Conservation (phyloP, 1,140 invertebrate species). For the Brachionus calyciflorus region DNA sequence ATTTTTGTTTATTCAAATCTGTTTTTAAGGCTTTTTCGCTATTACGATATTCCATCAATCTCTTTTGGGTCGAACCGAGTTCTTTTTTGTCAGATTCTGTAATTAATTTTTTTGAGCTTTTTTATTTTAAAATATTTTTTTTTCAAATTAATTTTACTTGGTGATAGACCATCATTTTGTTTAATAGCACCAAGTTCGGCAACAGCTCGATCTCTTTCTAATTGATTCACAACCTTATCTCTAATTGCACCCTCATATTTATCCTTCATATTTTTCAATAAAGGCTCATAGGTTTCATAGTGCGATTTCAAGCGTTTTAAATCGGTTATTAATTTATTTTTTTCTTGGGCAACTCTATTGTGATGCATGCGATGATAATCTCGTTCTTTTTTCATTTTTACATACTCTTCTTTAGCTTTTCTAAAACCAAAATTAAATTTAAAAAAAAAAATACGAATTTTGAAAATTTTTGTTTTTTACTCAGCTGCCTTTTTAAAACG, state of each 20-base stretch:
- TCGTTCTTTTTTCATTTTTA: slow-evolving; percentile 59
- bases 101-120: too few species aligned
- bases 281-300: slow-evolving; percentile 24
- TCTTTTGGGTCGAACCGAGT: slow-evolving; percentile 55
- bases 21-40: slow-evolving; percentile 49
- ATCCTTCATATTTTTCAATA: slow-evolving; percentile 39
- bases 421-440: slow-evolving; percentile 49
- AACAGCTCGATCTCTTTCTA: slow-evolving; percentile 24
- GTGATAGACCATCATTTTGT: neutral
- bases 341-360: slow-evolving; percentile 60
- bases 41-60: slow-evolving; percentile 51
- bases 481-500: slow-evolving; percentile 58
- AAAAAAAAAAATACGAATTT: neutral
- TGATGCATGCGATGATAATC: slow-evolving; percentile 62
- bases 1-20: slow-evolving; percentile 43
- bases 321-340: slow-evolving; percentile 57
- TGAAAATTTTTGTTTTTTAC: slow-evolving; percentile 50
- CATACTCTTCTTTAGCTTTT: slow-evolving; percentile 60
- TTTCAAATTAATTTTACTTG: slow-evolving; percentile 11
- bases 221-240: slow-evolving; percentile 16
- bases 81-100: slow-evolving; percentile 39
- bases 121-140: too few species aligned
- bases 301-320: slow-evolving; percentile 34
- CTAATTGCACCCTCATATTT: slow-evolving; percentile 19
- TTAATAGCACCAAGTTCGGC: slow-evolving; percentile 15